Conservation (phyloP, 2,888 invertebrate species). For the Boloria euphrosyne region DNA sequence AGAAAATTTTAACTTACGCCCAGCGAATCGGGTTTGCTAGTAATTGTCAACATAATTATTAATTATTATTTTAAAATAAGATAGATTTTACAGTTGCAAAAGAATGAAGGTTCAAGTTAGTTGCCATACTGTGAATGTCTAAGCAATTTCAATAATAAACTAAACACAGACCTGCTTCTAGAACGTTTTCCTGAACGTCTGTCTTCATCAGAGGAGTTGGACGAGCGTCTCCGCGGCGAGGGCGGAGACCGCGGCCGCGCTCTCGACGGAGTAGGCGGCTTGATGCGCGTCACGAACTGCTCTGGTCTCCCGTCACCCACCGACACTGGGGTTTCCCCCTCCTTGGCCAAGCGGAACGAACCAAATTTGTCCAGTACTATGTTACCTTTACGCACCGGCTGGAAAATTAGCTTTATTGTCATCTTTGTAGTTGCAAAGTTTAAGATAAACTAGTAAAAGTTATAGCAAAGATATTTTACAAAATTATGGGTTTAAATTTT, state of each 20-base stretch:
- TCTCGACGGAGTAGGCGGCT: slow-evolving; percentile 66
- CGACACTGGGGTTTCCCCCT: slow-evolving; percentile 75
- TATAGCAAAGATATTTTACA: too few species aligned
- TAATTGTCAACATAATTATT: too few species aligned
- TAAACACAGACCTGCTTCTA: slow-evolving; percentile 62
- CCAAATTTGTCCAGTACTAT: slow-evolving; percentile 89
- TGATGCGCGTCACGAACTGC: slow-evolving; percentile 78
- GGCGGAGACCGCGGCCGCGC: slow-evolving; percentile 74
- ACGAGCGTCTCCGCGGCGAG: slow-evolving; percentile 71
- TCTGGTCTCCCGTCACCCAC: slow-evolving; percentile 77
- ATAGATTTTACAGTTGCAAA: too few species aligned
- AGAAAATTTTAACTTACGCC: too few species aligned
- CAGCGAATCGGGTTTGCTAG: too few species aligned
- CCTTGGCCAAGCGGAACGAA: slow-evolving; percentile 85
- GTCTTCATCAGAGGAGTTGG: slow-evolving; percentile 65
- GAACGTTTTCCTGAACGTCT: slow-evolving; percentile 64
- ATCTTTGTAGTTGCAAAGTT: too few species aligned
- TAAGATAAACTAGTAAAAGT: too few species aligned
- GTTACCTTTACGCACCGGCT: slow-evolving; percentile 78
- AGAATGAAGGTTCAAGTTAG: too few species aligned
- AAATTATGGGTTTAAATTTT: too few species aligned
- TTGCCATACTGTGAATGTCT: too few species aligned
- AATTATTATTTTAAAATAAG: too few species aligned
- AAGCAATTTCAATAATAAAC: not conserved
- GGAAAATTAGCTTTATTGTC: not conserved